Conservation (phyloP, 1,140 invertebrate genomes). For the Antheraea mylitta region DNA sequence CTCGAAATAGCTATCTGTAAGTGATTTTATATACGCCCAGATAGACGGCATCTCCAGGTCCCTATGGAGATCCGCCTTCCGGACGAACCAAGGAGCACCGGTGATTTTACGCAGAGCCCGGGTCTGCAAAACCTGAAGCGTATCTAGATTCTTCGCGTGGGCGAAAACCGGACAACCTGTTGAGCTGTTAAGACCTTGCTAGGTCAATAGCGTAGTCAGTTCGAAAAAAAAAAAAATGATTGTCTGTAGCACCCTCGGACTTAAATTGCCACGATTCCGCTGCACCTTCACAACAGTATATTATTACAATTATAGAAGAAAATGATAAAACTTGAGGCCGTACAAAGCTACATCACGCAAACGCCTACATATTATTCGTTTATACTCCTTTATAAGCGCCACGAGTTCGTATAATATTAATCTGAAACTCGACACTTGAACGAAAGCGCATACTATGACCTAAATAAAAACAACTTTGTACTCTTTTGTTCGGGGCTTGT, state of each 20-base stretch:
- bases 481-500: slow-evolving; percentile 51
- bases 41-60: too few species aligned
- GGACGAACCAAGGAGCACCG: too few species aligned
- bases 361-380: neutral
- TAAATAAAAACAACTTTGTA: slow-evolving; percentile 51
- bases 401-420: slow-evolving; percentile 43
- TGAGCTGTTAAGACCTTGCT: too few species aligned
- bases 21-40: too few species aligned
- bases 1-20: too few species aligned
- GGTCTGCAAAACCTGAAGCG: too few species aligned
- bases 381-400: neutral
- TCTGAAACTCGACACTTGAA: slow-evolving; percentile 46
- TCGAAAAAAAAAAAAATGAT: too few species aligned
- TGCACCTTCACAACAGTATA: neutral
- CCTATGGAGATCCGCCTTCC: too few species aligned
- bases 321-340: slow-evolving; percentile 1
- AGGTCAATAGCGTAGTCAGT: too few species aligned
- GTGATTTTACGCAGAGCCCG: too few species aligned
- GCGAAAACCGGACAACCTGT: too few species aligned
- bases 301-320: slow-evolving; percentile 4
- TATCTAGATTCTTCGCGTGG: too few species aligned
- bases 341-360: slow-evolving; percentile 5
- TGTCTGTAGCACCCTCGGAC: neutral
- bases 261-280: neutral
- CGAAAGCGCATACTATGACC: slow-evolving; percentile 33